Percentiles rank a stretch among this genome's conserved stretches.
These are phyloP conservation scores for Ischnus inquisitorius DNA, from an alignment of 2,888 invertebrate species.

Conservation along the genomic window DNA sequence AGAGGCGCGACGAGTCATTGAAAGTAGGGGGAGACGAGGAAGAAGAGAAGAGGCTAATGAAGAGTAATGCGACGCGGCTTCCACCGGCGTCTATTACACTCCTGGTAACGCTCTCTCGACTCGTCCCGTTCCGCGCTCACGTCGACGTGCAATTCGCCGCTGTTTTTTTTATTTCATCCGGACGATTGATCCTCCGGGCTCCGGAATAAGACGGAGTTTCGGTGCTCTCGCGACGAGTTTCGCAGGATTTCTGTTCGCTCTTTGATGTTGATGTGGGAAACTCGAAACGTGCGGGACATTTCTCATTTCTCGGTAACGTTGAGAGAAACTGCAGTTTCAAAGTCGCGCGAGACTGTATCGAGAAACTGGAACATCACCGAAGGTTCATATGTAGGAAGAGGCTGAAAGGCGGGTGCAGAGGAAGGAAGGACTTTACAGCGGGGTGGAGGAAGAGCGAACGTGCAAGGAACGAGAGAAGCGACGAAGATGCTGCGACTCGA, in stretches of 20 bases:
- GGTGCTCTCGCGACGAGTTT: neutral
- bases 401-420: neutral
- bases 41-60: slow-evolving; percentile 77
- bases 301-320: neutral
- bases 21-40: slow-evolving; percentile 77
- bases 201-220: neutral
- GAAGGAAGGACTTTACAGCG: slow-evolving; percentile 1
- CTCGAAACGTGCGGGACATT: neutral
- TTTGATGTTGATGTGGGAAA: neutral
- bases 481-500: slow-evolving; percentile 81
- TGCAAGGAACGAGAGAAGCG: slow-evolving; percentile 71
- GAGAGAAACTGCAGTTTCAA: slow-evolving; percentile 17
- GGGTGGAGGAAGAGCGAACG: slow-evolving; percentile 5
- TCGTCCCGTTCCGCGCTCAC: slow-evolving; percentile 17
- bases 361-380: slow-evolving; percentile 4
- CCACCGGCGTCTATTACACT: slow-evolving; percentile 53
- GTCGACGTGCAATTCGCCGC: slow-evolving; percentile 30
- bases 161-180: slow-evolving; percentile 7
- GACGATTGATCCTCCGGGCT: neutral
- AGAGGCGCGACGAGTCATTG: slow-evolving; percentile 84
- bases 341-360: neutral
- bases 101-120: slow-evolving; percentile 5
- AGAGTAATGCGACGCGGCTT: slow-evolving; percentile 79
- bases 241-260: neutral
- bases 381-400: neutral